Base-by-base conservation (phyloP, 2,888 invertebrate genomes). In the Eurytoma californica region DNA sequence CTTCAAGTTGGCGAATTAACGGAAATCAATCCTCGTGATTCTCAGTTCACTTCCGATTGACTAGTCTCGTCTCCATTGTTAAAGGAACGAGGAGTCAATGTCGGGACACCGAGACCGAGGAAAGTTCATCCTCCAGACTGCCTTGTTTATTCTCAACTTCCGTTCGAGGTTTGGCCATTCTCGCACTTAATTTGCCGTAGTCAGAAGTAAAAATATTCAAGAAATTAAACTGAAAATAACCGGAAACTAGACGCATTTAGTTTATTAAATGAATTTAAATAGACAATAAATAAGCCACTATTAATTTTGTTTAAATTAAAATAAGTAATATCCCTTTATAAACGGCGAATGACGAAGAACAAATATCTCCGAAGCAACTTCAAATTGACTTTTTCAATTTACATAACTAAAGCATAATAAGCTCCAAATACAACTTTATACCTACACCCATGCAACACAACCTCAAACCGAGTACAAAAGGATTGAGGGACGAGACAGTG, bases 1-100 rank as follows among this genome's bases (percentile, higher is more conserved):
- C 61, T 28, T 73, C 47, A 61, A 76, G 68, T 76, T 68, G 68
- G 61, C 53, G 12, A 76, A 76, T 76, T 76, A 76, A 76, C 61
- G 75, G 58, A 68, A 76, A 69, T 76, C 75, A 76, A 69, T 69
- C n/a, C 20, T 51, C n/a, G 69, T 24, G 24, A 14, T 13, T n/a
- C 63, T 39, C 39, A 63, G 63, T 72, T 53, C 30, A 60, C 63
- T 72, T 53, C 20, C 49, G 39, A 77, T 60, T 60, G 66, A 72
- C 72, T 77, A 49, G 9, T 55, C n/a, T 66, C 53, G 20, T 57
- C 30, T 24, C 66, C 55, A 14, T 63, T 70, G 20, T 58, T 18
- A 12, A 72, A 72, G 39, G n/a, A 24, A 61, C 20, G 18, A 3
- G n/a, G 53, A 53, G 61, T 53, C 58, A 53, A 67, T 30, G 49